Percentiles rank a stretch among this genome's conserved stretches.
Conservation (phyloP, 2,888 invertebrate species). For the Syrphus vitripennis region DNA sequence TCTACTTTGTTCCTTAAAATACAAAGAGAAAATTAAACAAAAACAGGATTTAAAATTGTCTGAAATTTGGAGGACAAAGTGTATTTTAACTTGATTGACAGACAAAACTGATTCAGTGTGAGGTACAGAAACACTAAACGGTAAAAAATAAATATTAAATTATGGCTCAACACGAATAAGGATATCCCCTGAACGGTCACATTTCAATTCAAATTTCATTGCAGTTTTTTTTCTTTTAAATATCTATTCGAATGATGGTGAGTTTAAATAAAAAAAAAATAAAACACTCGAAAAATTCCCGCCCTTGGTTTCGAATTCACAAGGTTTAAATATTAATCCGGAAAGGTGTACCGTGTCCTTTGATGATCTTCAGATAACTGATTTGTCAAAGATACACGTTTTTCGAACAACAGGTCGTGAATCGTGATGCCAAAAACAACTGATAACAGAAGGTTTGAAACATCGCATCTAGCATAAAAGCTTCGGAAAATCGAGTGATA, state of each 20-base stretch:
- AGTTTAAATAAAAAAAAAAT: not conserved
- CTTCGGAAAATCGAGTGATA: constrained; percentile 26
- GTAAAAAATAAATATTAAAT: constrained; percentile 23
- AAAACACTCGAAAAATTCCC: constrained; percentile 3
- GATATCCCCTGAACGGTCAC: not conserved
- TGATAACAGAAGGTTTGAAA: constrained; percentile 48
- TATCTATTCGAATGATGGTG: not conserved
- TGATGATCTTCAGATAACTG: constrained; percentile 57
- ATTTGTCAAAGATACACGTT: constrained; percentile 42
- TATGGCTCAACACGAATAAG: not conserved
- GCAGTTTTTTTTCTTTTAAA: not conserved
- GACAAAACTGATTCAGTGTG: constrained; percentile 7
- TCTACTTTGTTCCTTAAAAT: not conserved
- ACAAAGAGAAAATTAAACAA: not conserved
- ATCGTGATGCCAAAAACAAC: constrained; percentile 31
- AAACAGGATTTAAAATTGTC: not conserved
- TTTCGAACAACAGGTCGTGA: constrained; percentile 60
- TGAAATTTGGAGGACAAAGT: constrained; percentile 10
- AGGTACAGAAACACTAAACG: not conserved
- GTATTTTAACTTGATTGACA: constrained; percentile 29
- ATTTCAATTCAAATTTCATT: constrained; percentile 8
- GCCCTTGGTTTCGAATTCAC: constrained; percentile 13
- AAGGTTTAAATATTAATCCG: not conserved
- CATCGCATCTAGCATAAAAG: constrained; percentile 39
- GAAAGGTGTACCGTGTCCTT: constrained; percentile 47